phyloP scores from a whole-genome alignment of 1,140 invertebrate species.

The Caerostris darwini region DNA sequence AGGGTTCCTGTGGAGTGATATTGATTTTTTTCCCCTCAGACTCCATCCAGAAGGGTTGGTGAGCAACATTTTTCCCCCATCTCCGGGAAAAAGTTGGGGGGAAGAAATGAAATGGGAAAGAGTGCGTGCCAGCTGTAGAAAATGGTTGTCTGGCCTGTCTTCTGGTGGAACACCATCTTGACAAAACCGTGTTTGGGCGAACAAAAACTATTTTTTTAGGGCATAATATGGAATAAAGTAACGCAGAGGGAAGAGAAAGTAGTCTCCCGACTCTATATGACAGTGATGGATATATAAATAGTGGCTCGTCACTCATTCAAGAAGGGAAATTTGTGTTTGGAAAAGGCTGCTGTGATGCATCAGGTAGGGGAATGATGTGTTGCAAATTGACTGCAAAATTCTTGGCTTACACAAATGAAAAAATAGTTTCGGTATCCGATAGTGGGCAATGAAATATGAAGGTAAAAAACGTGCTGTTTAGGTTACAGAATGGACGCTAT shows the following conservation, averaged over 20 bases:
- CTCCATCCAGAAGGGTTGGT: slow-evolving; percentile 19
- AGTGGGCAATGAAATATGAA: neutral
- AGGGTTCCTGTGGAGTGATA: slow-evolving; percentile 7
- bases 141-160: slow-evolving; percentile 39
- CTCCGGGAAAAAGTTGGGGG: neutral
- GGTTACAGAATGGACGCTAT: too few relatives aligned
- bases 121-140: slow-evolving; percentile 48
- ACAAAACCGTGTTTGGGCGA: slow-evolving; percentile 36
- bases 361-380: neutral
- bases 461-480: neutral
- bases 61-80: neutral
- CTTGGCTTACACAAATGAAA: neutral
- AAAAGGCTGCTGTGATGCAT: neutral
- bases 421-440: neutral
- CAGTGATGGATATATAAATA: slow-evolving; percentile 35
- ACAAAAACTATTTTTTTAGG: slow-evolving; percentile 17
- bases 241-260: neutral
- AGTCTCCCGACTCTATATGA: neutral
- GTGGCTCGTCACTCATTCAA: neutral
- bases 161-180: neutral
- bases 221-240: slow-evolving; percentile 15
- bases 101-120: neutral
- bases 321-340: neutral
- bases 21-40: neutral
- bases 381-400: neutral